Percentiles rank a stretch among this genome's conserved stretches.
Conservation (phyloP, 2,797 vertebrate species). For the Hybognathus amarus region DNA sequence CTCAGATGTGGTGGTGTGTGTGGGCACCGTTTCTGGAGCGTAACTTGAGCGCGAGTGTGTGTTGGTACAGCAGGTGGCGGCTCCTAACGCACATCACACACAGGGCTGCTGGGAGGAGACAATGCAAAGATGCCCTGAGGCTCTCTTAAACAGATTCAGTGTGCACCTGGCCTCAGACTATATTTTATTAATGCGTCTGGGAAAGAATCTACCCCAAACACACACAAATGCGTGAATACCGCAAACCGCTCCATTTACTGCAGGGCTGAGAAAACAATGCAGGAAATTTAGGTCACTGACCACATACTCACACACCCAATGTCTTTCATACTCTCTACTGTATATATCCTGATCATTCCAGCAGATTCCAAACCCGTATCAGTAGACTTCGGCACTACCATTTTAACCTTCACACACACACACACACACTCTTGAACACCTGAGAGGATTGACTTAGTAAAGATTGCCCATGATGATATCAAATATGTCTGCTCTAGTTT, state of each 20-base stretch:
- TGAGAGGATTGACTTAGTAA: slow-evolving; percentile 37
- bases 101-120: slow-evolving; percentile 49
- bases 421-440: slow-evolving; percentile 39
- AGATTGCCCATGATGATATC: slow-evolving; percentile 33
- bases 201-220: slow-evolving; percentile 57
- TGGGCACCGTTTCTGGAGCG: slow-evolving; percentile 40
- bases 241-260: slow-evolving; percentile 35
- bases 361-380: not conserved
- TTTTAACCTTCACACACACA: slow-evolving; percentile 34
- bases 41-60: slow-evolving; percentile 41
- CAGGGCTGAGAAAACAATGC: slow-evolving; percentile 36
- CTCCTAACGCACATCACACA: slow-evolving; percentile 50
- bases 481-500: slow-evolving; percentile 40
- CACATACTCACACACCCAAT: not conserved
- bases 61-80: slow-evolving; percentile 51
- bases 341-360: not conserved
- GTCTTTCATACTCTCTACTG: not conserved
- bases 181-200: slow-evolving; percentile 67
- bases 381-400: not conserved
- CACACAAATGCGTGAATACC: slow-evolving; percentile 29
- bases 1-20: slow-evolving; percentile 32
- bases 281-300: slow-evolving; percentile 60
- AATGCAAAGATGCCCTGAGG: slow-evolving; percentile 60
- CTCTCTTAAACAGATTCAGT: slow-evolving; percentile 63
- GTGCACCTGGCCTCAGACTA: slow-evolving; percentile 62